Base-by-base conservation (phyloP, 2,113 vertebrate genomes). In the Etia nguti region DNA sequence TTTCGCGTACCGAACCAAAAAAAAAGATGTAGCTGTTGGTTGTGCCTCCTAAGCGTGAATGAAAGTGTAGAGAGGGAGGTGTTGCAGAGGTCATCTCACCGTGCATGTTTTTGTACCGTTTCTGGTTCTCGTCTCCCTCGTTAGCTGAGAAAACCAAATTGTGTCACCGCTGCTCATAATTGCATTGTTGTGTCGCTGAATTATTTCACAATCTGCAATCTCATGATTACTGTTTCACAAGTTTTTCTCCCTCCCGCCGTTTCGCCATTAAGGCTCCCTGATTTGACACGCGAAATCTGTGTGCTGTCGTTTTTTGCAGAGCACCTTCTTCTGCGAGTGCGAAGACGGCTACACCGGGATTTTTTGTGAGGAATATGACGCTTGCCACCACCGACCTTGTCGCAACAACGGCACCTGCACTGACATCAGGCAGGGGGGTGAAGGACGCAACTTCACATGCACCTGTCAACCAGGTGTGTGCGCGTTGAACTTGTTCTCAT, bases 291-390 rank as follows among this genome's bases (percentile, higher is more conserved):
- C 13, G 5, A 36, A 52, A 20, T 18, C 2, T 86, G 20, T 13
- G 41, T 12, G 59, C 65, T 36, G 82, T 8, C 22, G 8, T 83
- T 60, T 79, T 65, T 57, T 81, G 13, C 90, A 99, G 98, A 96
- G 96, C 89, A 97, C 97, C 0, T 99, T 98, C 94, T 98, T 97
- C 93, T 99, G 98, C 10, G 94, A 96, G 85, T 99, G 98, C 1
- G 97, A 98, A 34, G 96, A 97, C 13, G 93, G 95, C 6, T 98
- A 98, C 56, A 94, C 93, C 6, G 98, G 98, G 1, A 95, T 97
- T 54, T 96, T 97, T 93, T 99, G 98, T 81, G 98, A 99, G 92
- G 98, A 99, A 91, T 98, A 97, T 20, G 97, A 99, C 2, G 98
- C 98, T 54, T 99, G 98, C 93, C 96, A 96, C 81, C 94, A 87